Base-by-base conservation (phyloP, 2,113 vertebrate genomes). In the Tympanuchus pallidicinctus region DNA sequence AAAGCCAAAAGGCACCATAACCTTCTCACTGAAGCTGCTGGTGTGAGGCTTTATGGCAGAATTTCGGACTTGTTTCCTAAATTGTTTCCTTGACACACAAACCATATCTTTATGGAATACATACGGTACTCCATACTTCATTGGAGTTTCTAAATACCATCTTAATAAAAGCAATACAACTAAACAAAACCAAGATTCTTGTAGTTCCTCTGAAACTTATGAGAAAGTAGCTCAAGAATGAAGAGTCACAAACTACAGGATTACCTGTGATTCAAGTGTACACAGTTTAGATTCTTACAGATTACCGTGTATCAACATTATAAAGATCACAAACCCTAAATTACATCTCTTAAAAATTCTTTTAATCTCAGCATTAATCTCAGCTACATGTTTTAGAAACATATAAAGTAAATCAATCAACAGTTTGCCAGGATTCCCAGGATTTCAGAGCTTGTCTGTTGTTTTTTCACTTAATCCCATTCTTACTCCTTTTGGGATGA, bases 401-500 rank as follows among this genome's bases (percentile, higher is more conserved):
- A 50, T 32, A 40, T 17, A 61, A 57, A 83, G 40, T 69, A 88
- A 40, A 84, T 81, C 81, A 63, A 47, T 73, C 77, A 76, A 69
- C 30, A 70, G 10, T 16, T 47, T 14, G 8, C 13, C 0, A 0
- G 36, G 24, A 82, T 94, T 94, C 63, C 36, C 0, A 0, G 36
- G 24, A 82, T 94, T 94, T 66, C 40, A 73, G 42, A 45, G 24
- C 14, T 61, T 69, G 14, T 14, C 17, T 63, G 19, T 25, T 82
- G 48, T 27, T 40, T 70, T 34, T 65, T 87, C 59, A 38, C 64
- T 71, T 52, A 94, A 86, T 34, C 43, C 27, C 40, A 82, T 14
- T 16, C 28, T 86, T 54, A 2, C 1, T 6, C 66, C n/a, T 66
- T 60, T 25, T 8, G 10, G 54, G 54, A 76, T 75, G 32, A 54